Conservation (phyloP, 1,140 invertebrate species). For the Matsumurasca onukii region DNA sequence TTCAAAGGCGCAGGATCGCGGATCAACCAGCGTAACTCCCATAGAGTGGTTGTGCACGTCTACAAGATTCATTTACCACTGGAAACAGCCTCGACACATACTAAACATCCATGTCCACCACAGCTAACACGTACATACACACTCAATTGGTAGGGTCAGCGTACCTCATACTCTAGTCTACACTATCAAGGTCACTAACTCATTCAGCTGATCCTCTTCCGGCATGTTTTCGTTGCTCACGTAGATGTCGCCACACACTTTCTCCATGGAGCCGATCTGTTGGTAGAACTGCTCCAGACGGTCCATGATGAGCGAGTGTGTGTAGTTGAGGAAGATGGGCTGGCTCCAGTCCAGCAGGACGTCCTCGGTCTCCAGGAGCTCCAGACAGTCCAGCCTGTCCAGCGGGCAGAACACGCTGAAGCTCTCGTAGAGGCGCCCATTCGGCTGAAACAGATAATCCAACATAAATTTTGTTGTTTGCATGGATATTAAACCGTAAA, state of each 20-base stretch:
- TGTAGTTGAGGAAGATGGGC: slow-evolving; percentile 80
- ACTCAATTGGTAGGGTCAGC: no score
- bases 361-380: slow-evolving; percentile 69
- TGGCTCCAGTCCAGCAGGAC: slow-evolving; percentile 72
- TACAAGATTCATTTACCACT: background rate
- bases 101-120: background rate
- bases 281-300: slow-evolving; percentile 66
- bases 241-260: slow-evolving; percentile 74
- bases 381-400: slow-evolving; percentile 65
- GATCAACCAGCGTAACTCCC: no score
- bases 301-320: slow-evolving; percentile 72
- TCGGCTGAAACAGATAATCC: background rate
- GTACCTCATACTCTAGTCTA: no score
- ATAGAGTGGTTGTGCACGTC: no score
- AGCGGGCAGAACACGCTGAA: slow-evolving; percentile 80
- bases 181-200: slow-evolving; percentile 44
- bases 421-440: slow-evolving; percentile 54
- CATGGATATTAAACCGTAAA: no score
- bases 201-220: slow-evolving; percentile 53
- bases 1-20: no score
- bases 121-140: no score
- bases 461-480: no score
- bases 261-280: slow-evolving; percentile 64
- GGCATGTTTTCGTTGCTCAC: slow-evolving; percentile 60
- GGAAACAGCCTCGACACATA: background rate